A percentile compares a stretch with the other conserved stretches of the same genome.
Evolutionary conservation across 2,113 vertebrate species (phyloP).

Genomic region (Puntigrus tetrazona): DNA sequence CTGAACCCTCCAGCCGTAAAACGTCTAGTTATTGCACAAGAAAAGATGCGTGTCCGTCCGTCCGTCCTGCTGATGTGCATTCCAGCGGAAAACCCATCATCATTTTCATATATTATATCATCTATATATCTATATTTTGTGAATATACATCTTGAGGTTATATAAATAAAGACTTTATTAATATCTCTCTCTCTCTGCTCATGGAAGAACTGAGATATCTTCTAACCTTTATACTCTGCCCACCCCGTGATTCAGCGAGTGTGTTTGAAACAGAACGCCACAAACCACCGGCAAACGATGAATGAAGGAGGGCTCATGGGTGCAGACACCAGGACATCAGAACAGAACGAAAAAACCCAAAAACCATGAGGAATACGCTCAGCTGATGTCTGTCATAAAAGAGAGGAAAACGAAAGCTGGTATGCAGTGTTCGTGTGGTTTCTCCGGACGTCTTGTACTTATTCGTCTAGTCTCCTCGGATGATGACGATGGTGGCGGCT

Average conservation of each 20-base stretch:
- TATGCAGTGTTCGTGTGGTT: neutral
- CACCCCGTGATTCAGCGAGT: conserved; percentile 81
- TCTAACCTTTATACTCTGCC: conserved; percentile 99
- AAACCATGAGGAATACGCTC: conserved; percentile 63
- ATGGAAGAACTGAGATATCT: conserved; percentile 85
- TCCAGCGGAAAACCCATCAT: conserved; percentile 78
- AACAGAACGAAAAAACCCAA: conserved; percentile 77
- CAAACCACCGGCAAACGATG: conserved; percentile 39
- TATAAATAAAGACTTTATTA: conserved; percentile 59
- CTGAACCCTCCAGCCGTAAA: conserved; percentile 69
- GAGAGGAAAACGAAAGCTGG: conserved; percentile 70
- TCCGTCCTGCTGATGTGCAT: conserved; percentile 94
- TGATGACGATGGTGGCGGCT: conserved; percentile 32
- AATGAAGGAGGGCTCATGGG: neutral
- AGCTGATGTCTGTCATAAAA: conserved; percentile 87
- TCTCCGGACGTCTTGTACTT: conserved; percentile 55
- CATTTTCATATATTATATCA: conserved; percentile 50
- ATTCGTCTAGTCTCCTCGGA: conserved; percentile 58
- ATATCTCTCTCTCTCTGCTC: conserved; percentile 48
- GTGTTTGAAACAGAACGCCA: conserved; percentile 75
- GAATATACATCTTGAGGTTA: conserved; percentile 37
- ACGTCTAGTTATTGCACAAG: conserved; percentile 95
- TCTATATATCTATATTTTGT: conserved; percentile 58
- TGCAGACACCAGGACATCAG: conserved; percentile 73
- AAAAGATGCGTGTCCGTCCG: conserved; percentile 81